Evolutionary conservation across 2,113 vertebrate species (phyloP), one percentile per base, ranked within the genome.

Genomic region (Myrmophylax atrothorax): DNA sequence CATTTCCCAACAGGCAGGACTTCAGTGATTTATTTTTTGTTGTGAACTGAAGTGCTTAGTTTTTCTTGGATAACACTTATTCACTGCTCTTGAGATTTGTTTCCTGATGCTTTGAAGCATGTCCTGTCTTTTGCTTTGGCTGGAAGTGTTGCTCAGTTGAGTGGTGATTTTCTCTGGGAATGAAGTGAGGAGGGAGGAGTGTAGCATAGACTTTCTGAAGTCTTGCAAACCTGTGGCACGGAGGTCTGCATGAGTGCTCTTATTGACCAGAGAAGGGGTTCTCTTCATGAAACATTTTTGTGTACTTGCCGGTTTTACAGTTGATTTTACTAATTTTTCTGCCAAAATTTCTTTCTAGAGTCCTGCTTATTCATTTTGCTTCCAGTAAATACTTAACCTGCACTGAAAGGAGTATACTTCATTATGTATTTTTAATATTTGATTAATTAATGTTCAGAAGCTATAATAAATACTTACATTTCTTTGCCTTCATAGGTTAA

Each of bases 11-110:
- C 50, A 92, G 94, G 81, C 22, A 52, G 12, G 35, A 26, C 82
- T 83, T 93, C 26, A 40, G 69, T 72, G 56, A 78, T 95, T 81
- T 90, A 47, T 84, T 94, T 84, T 92, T 56, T 85, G 8, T 84
- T 93, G 70, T 81, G 56, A 82, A 22, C 33, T 33, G 35, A 94
- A 94, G 72, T 86, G 49, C 50, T 92, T 23, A 46, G 55, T 80
- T 91, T 82, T 94, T 91, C 59, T 53, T 80, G 76, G 22, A 22
- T 77, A 90, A n/a, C 26, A 17, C 42, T 66, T 82, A 56, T 5
- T 83, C 67, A 53, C 35, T 70, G 42, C 59, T 83, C 55, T 53
- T 37, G 82, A 80, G 59, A 63, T 80, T 58, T 83, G 46, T 81
- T 96, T 89, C 73, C 69, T 84, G 29, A 56, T 84, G 60, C 81